Base-by-base conservation (phyloP, 2,797 vertebrate species). In the Aselliscus stoliczkanus region DNA sequence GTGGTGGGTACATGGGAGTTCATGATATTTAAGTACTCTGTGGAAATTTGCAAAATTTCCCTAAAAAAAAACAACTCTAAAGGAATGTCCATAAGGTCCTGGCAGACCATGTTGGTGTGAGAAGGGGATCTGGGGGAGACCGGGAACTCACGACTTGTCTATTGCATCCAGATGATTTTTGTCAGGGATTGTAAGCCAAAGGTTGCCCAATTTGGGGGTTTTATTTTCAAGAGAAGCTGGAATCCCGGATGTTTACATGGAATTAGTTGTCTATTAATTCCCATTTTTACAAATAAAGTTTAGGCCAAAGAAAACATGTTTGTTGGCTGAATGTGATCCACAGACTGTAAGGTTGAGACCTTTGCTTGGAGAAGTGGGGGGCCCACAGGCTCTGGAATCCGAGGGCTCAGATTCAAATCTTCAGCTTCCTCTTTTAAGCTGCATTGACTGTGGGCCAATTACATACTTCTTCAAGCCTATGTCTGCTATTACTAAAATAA, bases 241-340 rank as follows among this genome's bases (percentile, higher is more conserved):
- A 95, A 94, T 94, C 82, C 77, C 21, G 81, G 92, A 95, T 96
- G 97, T 97, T 97, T 97, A 97, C 85, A 88, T 60, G 67, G 64
- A 92, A 92, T 90, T 81, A 70, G 60, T 88, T 79, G 58, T 54
- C 60, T 27, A 77, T 31, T 25, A 83, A 88, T 27, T 84, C 79
- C 44, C 44, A 70, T 93, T 93, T 89, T 72, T 23, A 94, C 87
- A 96, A 95, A 95, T 81, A 87, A 95, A 94, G 31, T 34, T 67
- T 31, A 42, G 42, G 95, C 93, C 95, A 96, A 96, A 94, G 60
- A 84, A 96, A 97, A 95, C 87, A 96, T 64, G 72, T 85, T 90
- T 92, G 69, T 84, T 70, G 72, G 17, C 52, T 15, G 60, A 94
- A 56, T 29, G 39, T 75, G 76, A 50, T 39, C 72, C 62, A n/a